These are phyloP conservation scores for Drosophila nannoptera DNA, from an alignment of 1,140 invertebrate species.

Conservation along the genomic window DNA sequence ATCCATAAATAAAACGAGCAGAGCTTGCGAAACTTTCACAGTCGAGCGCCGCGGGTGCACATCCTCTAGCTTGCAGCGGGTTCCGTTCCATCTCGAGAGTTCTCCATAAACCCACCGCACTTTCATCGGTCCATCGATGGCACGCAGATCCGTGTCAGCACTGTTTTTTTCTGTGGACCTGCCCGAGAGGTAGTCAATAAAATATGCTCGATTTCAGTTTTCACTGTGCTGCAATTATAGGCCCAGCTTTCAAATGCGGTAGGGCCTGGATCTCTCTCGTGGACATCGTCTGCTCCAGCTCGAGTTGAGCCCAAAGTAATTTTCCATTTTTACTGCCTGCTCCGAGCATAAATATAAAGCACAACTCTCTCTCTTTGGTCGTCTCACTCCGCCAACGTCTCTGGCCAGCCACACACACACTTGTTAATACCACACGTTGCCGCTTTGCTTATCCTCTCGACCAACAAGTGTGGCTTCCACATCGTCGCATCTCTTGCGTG, in stretches of 20 bases:
- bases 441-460: conserved; percentile 32
- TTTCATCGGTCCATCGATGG: conserved; percentile 47
- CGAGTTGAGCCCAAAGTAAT: conserved; percentile 53
- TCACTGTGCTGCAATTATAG: conserved; percentile 71
- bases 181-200: conserved; percentile 52
- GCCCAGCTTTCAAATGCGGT: conserved; percentile 73
- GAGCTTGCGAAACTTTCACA: conserved; percentile 53
- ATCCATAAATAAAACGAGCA: conserved; percentile 32
- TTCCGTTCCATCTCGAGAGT: neutral
- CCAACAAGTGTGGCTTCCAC: conserved; percentile 23
- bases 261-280: conserved; percentile 29
- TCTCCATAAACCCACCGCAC: conserved; percentile 63
- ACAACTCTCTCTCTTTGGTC: conserved; percentile 41
- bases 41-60: conserved; percentile 53
- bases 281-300: neutral
- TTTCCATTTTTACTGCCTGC: conserved; percentile 74
- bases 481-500: conserved; percentile 54
- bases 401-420: conserved; percentile 33
- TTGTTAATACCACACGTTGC: conserved; percentile 63
- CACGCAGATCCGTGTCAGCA: conserved; percentile 46
- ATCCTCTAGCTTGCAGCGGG: conserved; percentile 14
- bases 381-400: neutral
- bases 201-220: conserved; percentile 71
- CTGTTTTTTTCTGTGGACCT: neutral
- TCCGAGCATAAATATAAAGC: conserved; percentile 61